Evolutionary conservation across 2,113 vertebrate species (phyloP).

Genomic region (Otolemur garnettii): DNA sequence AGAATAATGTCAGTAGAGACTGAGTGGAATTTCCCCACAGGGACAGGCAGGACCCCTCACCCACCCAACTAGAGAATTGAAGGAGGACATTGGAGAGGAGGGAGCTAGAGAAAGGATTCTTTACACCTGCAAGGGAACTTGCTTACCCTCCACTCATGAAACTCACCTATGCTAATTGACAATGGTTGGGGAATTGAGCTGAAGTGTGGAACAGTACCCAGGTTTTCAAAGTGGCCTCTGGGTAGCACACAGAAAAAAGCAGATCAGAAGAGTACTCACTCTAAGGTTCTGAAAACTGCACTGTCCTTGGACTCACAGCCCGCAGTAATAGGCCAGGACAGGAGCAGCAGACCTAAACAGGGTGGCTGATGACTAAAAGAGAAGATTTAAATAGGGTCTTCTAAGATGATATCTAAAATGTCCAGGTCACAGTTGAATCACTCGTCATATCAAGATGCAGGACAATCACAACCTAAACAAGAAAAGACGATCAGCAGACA

Average conservation of each 20-base stretch:
- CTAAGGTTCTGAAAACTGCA: not conserved
- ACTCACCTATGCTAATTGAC: not conserved
- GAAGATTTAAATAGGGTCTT: not conserved
- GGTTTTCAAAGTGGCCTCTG: not conserved
- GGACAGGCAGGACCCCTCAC: not conserved
- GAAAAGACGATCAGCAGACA: conserved; percentile 6
- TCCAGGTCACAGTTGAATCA: not conserved
- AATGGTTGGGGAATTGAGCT: not conserved
- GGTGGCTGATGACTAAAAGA: not conserved
- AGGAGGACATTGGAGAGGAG: not conserved
- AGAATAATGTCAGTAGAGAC: not conserved
- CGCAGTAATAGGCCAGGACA: not conserved
- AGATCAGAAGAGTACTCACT: not conserved
- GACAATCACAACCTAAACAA: conserved; percentile 21
- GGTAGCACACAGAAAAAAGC: not conserved
- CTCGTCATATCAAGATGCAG: not conserved
- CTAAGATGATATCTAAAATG: not conserved
- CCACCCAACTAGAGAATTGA: not conserved
- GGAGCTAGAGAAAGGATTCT: not conserved
- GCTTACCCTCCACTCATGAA: not conserved
- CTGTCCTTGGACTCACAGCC: not conserved
- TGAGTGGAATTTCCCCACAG: not conserved
- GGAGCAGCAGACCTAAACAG: not conserved
- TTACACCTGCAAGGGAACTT: not conserved
- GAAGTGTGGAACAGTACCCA: not conserved